Conservation (phyloP, 2,888 invertebrate species). For the Drosophila imparisetae region DNA sequence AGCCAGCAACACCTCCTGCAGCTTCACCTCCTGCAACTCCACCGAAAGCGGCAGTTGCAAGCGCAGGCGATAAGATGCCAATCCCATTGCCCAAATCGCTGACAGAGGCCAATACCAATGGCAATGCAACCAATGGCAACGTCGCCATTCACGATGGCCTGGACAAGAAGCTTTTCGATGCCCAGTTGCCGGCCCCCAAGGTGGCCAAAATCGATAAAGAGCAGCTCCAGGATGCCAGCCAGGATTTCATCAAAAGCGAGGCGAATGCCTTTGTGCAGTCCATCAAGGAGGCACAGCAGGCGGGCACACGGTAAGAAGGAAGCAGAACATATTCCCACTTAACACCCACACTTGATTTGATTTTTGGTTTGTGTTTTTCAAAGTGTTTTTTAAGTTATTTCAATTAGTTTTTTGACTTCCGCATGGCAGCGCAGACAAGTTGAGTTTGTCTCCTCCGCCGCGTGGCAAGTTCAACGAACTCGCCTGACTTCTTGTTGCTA, state of each 20-base stretch:
- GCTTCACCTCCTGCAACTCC: constrained; percentile 29
- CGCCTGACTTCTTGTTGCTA: constrained; percentile 68
- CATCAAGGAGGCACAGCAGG: constrained; percentile 70
- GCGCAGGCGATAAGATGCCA: constrained; percentile 64
- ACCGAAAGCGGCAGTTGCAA: constrained; percentile 8
- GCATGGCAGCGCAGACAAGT: constrained; percentile 34
- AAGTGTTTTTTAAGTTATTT: constrained; percentile 31
- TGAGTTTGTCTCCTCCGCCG: constrained; percentile 14
- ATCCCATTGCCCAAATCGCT: constrained; percentile 63
- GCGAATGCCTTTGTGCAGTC: constrained; percentile 72
- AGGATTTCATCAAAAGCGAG: constrained; percentile 82
- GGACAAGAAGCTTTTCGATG: constrained; percentile 75
- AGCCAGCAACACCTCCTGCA: constrained; percentile 42
- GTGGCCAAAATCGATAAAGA: constrained; percentile 55
- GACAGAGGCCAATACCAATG: constrained; percentile 43
- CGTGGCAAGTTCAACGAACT: constrained; percentile 61
- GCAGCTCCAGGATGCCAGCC: constrained; percentile 82
- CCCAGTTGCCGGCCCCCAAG: constrained; percentile 65
- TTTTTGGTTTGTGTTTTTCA: constrained; percentile 32
- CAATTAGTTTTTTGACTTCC: constrained; percentile 57
- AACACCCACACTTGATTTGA: constrained; percentile 11
- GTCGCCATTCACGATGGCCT: constrained; percentile 44
- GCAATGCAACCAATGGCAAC: constrained; percentile 57
- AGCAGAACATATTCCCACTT: background rate
- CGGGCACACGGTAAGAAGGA: constrained; percentile 64